Evolutionary conservation across 2,797 vertebrate species (phyloP).

Genomic region (Silurus lanzhouensis): DNA sequence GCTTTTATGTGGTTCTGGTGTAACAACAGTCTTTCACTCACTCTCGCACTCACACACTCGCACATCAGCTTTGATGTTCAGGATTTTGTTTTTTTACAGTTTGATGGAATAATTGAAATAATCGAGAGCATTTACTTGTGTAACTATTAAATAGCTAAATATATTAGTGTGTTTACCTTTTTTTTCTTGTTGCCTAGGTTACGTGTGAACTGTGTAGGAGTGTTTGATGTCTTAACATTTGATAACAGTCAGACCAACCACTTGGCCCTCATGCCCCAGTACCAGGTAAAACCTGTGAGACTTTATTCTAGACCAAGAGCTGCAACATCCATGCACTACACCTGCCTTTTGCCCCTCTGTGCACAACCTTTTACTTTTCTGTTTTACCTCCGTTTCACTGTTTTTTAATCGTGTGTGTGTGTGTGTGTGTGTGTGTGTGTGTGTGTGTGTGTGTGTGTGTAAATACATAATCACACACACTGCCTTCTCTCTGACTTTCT

Average conservation of each 20-base stretch:
- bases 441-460: no score
- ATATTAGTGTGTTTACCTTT: background rate
- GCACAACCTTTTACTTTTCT: background rate
- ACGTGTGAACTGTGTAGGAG: constrained; percentile 91
- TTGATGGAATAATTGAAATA: no score
- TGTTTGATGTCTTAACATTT: constrained; percentile 99
- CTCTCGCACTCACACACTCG: background rate
- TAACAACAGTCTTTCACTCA: background rate
- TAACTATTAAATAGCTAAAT: background rate
- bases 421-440: no score
- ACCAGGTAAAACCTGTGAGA: constrained; percentile 72
- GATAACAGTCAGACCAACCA: constrained; percentile 99
- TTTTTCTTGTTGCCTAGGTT: constrained; percentile 69
- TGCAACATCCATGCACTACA: background rate
- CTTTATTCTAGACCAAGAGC: background rate
- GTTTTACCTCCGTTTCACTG: background rate
- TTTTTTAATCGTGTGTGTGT: no score
- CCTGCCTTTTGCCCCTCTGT: constrained; percentile 19
- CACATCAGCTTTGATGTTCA: background rate
- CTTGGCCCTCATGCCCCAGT: constrained; percentile 96
- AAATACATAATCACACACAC: no score
- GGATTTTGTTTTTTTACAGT: background rate
- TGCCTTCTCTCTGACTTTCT: background rate
- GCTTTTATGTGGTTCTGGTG: background rate
- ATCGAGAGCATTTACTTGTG: no score